These are phyloP conservation scores for Aromia moschata DNA, from an alignment of 2,888 invertebrate genomes.

Conservation along the genomic window DNA sequence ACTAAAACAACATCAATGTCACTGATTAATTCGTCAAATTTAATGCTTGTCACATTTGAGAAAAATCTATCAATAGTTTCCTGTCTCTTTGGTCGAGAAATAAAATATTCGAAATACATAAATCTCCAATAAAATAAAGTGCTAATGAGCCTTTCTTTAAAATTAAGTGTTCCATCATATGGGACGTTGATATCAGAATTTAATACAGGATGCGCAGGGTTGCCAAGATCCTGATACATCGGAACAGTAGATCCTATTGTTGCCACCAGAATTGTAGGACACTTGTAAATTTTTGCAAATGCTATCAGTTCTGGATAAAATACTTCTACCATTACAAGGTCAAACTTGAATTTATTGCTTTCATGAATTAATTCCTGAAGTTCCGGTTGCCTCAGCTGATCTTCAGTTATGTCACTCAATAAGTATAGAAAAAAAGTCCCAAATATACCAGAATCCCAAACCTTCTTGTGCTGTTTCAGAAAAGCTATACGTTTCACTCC, in stretches of 20 bases:
- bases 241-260: constrained; percentile 35
- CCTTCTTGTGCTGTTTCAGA: constrained; percentile 22
- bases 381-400: constrained; percentile 35
- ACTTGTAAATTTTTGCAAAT: constrained; percentile 42
- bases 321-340: constrained; percentile 45
- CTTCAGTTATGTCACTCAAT: constrained; percentile 20
- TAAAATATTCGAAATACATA: constrained; percentile 24
- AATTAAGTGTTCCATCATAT: constrained; percentile 48
- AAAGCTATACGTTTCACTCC: constrained; percentile 22
- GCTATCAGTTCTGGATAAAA: constrained; percentile 37
- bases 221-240: constrained; percentile 28
- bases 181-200: constrained; percentile 41
- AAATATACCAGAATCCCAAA: constrained; percentile 24
- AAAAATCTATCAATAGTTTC: constrained; percentile 25
- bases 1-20: constrained; percentile 28
- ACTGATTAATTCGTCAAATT: constrained; percentile 31
- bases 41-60: constrained; percentile 30
- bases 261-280: constrained; percentile 41
- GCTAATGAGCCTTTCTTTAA: constrained; percentile 53
- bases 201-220: constrained; percentile 36
- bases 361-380: constrained; percentile 50
- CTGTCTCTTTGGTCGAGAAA: constrained; percentile 25
- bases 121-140: constrained; percentile 27
- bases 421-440: constrained; percentile 24
- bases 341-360: constrained; percentile 37